Base-by-base conservation (phyloP, 2,113 vertebrate genomes). In the Manacus vitellinus region DNA sequence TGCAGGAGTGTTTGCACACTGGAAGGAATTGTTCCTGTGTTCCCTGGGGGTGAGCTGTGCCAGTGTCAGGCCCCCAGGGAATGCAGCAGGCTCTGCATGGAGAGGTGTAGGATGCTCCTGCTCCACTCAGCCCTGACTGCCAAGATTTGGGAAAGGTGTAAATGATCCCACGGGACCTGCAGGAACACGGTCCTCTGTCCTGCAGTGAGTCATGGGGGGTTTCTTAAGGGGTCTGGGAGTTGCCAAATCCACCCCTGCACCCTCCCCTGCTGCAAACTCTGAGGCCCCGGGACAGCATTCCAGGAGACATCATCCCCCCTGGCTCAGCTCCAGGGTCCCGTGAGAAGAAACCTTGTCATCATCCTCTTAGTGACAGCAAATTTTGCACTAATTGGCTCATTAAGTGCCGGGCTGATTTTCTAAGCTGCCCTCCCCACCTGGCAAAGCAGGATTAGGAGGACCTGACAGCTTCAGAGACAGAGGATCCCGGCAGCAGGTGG, bases 311-410 rank as follows among this genome's bases (percentile, higher is more conserved):
- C 74, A 43, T 20, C 77, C 28, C 79, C 33, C 39, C 71, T 75
- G 89, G 77, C 91, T 91, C 3, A 0, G 13, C 8, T n/a, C 93
- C 84, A 28, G 0, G 1, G 24, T 87, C 62, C 63, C 4, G 10
- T 89, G 92, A 94, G 95, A 75, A 78, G 84, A 91, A 85, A 65
- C 80, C 89, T 61, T 94, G 80, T 85, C 95, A 68, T 95, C 76
- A 96, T 92, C 96, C 94, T 96, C 94, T 94, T 95, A 95, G 61
- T 1, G 37, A 56, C 95, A 71, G 73, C 52, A 6, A 94, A 63
- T 71, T 94, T 63, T 71, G 81, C 67, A 78, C 65, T 92, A 89
- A 91, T 67, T 85, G 62, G 58, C 81, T 92, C 89, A 17, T 85
- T 81, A 86, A 92, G 73, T 37, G 80, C 56, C 4, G 0, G 73